Evolutionary conservation across 2,113 vertebrate genomes (phyloP).

Genomic region (Miniopterus natalensis): DNA sequence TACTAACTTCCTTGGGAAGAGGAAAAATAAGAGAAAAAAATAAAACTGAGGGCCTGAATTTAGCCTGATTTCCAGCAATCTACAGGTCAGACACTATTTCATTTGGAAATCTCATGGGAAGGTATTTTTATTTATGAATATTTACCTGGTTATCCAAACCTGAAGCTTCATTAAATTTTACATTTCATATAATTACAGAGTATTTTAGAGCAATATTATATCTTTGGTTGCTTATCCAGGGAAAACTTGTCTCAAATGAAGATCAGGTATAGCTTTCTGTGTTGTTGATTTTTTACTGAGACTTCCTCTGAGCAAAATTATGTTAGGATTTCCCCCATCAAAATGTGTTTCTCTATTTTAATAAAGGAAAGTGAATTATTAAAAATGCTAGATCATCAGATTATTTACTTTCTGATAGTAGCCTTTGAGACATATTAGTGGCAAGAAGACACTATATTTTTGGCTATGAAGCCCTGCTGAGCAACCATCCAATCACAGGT

Average conservation of each 20-base stretch:
- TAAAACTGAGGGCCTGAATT: neutral
- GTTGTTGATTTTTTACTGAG: neutral
- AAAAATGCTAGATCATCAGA: neutral
- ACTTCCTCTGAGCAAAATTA: neutral
- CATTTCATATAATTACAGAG: neutral
- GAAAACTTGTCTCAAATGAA: neutral
- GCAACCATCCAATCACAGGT: neutral
- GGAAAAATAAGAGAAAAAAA: neutral
- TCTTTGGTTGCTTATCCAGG: neutral
- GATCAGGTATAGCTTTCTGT: neutral
- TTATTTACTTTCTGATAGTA: neutral
- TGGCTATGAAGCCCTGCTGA: neutral
- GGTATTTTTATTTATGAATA: neutral
- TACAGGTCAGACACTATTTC: neutral
- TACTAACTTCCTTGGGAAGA: neutral
- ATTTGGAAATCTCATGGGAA: neutral
- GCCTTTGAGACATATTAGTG: neutral
- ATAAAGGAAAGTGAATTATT: neutral
- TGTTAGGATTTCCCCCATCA: neutral
- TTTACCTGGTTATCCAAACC: neutral
- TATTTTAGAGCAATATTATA: neutral
- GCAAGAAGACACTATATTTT: conserved; percentile 14
- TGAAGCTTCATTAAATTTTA: conserved; percentile 39
- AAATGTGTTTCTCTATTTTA: neutral
- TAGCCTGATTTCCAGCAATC: neutral